Evolutionary conservation across 2,113 vertebrate species (phyloP).

Genomic region (Eleginops maclovinus): DNA sequence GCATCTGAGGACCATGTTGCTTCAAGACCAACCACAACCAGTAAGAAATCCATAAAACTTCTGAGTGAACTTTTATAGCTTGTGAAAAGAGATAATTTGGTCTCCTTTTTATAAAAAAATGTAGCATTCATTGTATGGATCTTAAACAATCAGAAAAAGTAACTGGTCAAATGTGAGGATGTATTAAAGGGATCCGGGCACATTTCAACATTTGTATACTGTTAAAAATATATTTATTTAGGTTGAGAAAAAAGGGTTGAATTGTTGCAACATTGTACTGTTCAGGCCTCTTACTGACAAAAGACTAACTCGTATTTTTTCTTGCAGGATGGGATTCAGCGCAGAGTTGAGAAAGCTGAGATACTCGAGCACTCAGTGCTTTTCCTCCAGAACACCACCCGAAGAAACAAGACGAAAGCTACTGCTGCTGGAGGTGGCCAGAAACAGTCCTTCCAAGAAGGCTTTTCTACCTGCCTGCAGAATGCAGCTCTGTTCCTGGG

Average conservation of each 20-base stretch:
- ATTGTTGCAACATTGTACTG: neutral
- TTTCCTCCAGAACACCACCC: slow-evolving; percentile 68
- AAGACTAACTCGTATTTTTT: neutral
- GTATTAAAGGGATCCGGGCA: neutral
- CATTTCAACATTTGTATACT: neutral
- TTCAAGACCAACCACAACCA: slow-evolving; percentile 80
- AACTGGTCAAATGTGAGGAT: neutral
- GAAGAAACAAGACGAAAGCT: neutral
- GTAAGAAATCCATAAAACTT: slow-evolving; percentile 69
- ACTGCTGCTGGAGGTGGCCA: neutral
- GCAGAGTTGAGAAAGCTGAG: slow-evolving; percentile 89
- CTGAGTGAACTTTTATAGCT: neutral
- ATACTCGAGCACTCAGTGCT: slow-evolving; percentile 86
- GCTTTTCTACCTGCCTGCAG: slow-evolving; percentile 79
- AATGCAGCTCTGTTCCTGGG: slow-evolving; percentile 73
- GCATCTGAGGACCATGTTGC: slow-evolving; percentile 81
- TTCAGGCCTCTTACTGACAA: neutral
- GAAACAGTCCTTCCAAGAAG: slow-evolving; percentile 64
- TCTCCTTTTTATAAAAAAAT: neutral
- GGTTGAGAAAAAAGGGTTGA: neutral
- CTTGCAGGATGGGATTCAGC: slow-evolving; percentile 79
- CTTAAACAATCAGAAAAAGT: neutral
- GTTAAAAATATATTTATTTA: neutral
- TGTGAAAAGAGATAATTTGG: neutral
- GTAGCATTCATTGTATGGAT: neutral